Evolutionary conservation across 2,888 invertebrate genomes (phyloP), one percentile per base, ranked within the genome.

Genomic region (Molanna angustata): DNA sequence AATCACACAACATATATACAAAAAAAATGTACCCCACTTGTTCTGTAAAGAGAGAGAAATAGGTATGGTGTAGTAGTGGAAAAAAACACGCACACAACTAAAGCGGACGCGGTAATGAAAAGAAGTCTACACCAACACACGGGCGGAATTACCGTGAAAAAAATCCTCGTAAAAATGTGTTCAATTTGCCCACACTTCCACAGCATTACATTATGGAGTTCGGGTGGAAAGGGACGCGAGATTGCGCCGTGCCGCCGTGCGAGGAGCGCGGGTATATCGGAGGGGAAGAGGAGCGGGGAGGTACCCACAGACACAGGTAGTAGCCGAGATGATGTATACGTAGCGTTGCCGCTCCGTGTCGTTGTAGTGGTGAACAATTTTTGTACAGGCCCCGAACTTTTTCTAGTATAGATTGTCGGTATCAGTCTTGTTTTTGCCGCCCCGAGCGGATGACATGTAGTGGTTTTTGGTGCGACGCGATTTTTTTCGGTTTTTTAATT

Each of bases 351-450:
- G 19, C 7, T n/a, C 22, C 35, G 6, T 3, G 35, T n/a, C 14
- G 35, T 35, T 14, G 50, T 46, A 37, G 46, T 46, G n/a, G 46
- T 46, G 50, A 3, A 19, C 42, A 35, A 52, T 52, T 52, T 52
- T 47, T 52, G 52, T 52, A 49, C 14, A 39, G 56, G 53, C 53
- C 53, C 22, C 45, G 21, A 50, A 45, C 49, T 77, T 77, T 77
- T 77, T 77, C 76, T 77, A 77, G 76, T 76, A 76, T 76, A 76
- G 76, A 76, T 76, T 75, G 74, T 2, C 75, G 75, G 74, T 69
- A 75, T 76, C 76, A 76, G 77, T 77, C 74, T 75, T 71, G 76
- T 75, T 76, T 76, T 76, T 76, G 76, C 76, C 76, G 76, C 74
- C 35, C 32, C 20, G 31, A n/a, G 37, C 47, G 37, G 22, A 39